These are phyloP conservation scores for Parambassis ranga DNA, from an alignment of 2,797 vertebrate genomes.

Conservation along the genomic window DNA sequence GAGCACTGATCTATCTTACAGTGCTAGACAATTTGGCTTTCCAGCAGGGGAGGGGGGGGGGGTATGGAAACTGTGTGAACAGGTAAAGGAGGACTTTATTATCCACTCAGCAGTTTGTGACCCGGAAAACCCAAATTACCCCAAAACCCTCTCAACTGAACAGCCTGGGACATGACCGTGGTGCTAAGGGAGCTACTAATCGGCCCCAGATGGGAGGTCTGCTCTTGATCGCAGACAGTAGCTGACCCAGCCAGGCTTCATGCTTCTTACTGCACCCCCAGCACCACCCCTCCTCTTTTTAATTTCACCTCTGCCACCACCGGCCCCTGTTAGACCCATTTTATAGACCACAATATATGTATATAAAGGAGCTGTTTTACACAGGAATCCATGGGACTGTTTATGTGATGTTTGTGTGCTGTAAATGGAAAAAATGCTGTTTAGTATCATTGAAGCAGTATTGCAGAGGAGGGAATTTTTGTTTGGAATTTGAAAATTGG, in stretches of 20 bases:
- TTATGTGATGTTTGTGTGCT: slow-evolving; percentile 58
- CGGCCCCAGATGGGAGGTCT: slow-evolving; percentile 77
- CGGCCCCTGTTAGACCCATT: slow-evolving; percentile 52
- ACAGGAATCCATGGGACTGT: slow-evolving; percentile 47
- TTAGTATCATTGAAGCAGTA: slow-evolving; percentile 35
- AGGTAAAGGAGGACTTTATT: slow-evolving; percentile 79
- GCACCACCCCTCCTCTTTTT: slow-evolving; percentile 40
- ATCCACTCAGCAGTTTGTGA: slow-evolving; percentile 81
- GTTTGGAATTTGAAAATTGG: slow-evolving; percentile 1
- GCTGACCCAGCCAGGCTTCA: slow-evolving; percentile 68
- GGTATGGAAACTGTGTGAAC: slow-evolving; percentile 72
- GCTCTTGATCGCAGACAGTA: slow-evolving; percentile 80
- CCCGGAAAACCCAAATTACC: slow-evolving; percentile 82
- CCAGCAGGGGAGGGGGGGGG: slow-evolving; percentile 48
- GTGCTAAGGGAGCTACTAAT: slow-evolving; percentile 69
- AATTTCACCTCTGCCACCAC: slow-evolving; percentile 60
- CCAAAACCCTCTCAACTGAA: slow-evolving; percentile 72
- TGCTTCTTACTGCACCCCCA: slow-evolving; percentile 40
- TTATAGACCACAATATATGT: slow-evolving; percentile 66
- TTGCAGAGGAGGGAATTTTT: not conserved
- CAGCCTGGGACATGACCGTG: slow-evolving; percentile 45
- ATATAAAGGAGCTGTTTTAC: slow-evolving; percentile 63
- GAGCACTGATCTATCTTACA: slow-evolving; percentile 64
- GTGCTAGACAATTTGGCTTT: slow-evolving; percentile 59
- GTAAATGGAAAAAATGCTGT: slow-evolving; percentile 45